Conservation (phyloP, 2,113 vertebrate genomes). For the Empidonax alnorum region DNA sequence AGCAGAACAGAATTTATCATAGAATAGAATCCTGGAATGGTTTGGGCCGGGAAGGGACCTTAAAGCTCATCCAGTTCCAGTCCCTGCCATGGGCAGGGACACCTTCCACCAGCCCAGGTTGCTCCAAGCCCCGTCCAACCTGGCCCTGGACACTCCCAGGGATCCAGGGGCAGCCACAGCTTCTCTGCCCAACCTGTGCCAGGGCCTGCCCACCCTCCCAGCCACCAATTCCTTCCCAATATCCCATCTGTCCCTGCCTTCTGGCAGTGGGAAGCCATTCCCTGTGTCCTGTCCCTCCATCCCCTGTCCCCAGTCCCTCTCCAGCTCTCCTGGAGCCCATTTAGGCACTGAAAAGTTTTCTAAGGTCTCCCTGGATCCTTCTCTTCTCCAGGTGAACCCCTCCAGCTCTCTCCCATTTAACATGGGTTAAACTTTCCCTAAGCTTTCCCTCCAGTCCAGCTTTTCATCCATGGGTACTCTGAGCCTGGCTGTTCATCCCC, state of each 20-base stretch:
- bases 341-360: rapidly evolving
- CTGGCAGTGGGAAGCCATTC: neutral
- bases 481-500: slow-evolving; percentile 19
- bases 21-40: neutral
- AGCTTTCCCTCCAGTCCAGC: neutral
- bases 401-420: neutral
- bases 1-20: neutral
- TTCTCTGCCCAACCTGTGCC: neutral
- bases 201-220: rapidly evolving
- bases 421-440: neutral
- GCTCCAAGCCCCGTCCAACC: neutral
- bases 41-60: too few relatives aligned
- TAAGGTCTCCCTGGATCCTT: neutral
- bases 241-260: neutral
- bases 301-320: neutral
- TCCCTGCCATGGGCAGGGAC: neutral
- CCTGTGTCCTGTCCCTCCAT: neutral
- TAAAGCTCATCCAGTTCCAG: rapidly evolving
- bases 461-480: neutral
- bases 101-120: neutral
- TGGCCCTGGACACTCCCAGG: neutral
- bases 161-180: neutral
- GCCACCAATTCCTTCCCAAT: rapidly evolving
- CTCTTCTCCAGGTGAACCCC: rapidly evolving
- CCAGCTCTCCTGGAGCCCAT: neutral